Percentiles rank a stretch among this genome's conserved stretches.
These are phyloP conservation scores for Phoenoteleia sp. DNA, from an alignment of 2,888 invertebrate species.

Conservation along the genomic window DNA sequence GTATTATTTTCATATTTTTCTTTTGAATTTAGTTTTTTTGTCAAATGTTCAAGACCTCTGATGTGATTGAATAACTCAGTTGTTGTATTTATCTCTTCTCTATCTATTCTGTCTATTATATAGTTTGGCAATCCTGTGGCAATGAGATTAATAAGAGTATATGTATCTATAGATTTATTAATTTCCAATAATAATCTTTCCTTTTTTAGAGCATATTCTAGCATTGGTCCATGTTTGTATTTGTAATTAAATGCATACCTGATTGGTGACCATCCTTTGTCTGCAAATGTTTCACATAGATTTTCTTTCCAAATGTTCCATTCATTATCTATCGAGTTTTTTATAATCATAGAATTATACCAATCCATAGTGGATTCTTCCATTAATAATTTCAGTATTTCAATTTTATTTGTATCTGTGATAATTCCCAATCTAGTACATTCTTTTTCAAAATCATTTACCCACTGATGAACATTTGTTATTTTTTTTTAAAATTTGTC, in stretches of 20 bases:
- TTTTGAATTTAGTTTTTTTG: constrained; percentile 63
- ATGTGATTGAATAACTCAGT: constrained; percentile 79
- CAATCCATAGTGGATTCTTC: constrained; percentile 74
- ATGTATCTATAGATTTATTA: too few relatives aligned
- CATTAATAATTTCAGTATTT: constrained; percentile 73
- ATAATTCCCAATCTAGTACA: constrained; percentile 72
- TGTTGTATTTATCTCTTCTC: constrained; percentile 76
- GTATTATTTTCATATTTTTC: too few relatives aligned
- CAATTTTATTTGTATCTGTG: constrained; percentile 71
- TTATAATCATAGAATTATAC: constrained; percentile 58
- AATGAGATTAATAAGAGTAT: constrained; percentile 78
- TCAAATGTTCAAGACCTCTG: constrained; percentile 78
- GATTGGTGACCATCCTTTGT: constrained; percentile 69
- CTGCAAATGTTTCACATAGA: constrained; percentile 47
- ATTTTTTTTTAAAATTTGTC: constrained; percentile 73
- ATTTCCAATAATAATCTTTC: too few relatives aligned
- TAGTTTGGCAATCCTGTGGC: constrained; percentile 78
- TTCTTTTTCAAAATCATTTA: constrained; percentile 75
- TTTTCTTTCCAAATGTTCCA: constrained; percentile 51
- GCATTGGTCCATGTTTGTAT: constrained; percentile 56
- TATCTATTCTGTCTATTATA: constrained; percentile 78
- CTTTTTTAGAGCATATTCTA: constrained; percentile 72
- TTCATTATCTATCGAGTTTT: constrained; percentile 36
- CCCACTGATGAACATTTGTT: constrained; percentile 73
- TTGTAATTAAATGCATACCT: constrained; percentile 59